These are phyloP conservation scores for Pangasius macronema DNA, from an alignment of 2,797 vertebrate species.

Conservation along the genomic window DNA sequence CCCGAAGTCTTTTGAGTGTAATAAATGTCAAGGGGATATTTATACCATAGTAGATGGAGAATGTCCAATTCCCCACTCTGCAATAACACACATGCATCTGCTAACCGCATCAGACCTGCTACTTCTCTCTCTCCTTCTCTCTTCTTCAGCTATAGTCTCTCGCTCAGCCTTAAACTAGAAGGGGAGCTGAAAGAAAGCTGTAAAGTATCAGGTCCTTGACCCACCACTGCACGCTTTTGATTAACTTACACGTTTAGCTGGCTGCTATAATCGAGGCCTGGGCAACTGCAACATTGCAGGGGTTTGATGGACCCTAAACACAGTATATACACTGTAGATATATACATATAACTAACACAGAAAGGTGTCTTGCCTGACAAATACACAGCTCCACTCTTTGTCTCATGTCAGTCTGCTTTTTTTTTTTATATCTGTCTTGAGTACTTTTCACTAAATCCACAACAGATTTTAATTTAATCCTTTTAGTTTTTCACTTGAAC, in stretches of 20 bases:
- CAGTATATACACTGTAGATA: slow-evolving; percentile 40
- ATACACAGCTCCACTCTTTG: background rate
- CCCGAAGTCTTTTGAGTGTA: slow-evolving; percentile 91
- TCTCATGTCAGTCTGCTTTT: background rate
- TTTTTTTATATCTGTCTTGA: background rate
- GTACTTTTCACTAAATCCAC: slow-evolving; percentile 13
- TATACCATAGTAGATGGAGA: slow-evolving; percentile 90
- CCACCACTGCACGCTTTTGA: slow-evolving; percentile 67
- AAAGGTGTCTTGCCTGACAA: background rate
- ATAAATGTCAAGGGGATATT: slow-evolving; percentile 96
- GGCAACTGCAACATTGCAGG: slow-evolving; percentile 53
- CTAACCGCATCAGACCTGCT: slow-evolving; percentile 84
- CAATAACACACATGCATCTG: slow-evolving; percentile 90
- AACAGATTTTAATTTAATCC: background rate
- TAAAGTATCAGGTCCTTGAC: slow-evolving; percentile 65
- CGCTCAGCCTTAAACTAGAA: slow-evolving; percentile 59
- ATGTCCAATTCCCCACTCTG: slow-evolving; percentile 87
- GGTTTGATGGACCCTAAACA: slow-evolving; percentile 34
- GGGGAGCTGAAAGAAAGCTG: slow-evolving; percentile 77
- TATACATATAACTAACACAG: slow-evolving; percentile 24
- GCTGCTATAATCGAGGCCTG: slow-evolving; percentile 61
- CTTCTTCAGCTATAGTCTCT: slow-evolving; percentile 11
- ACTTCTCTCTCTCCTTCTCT: slow-evolving; percentile 31
- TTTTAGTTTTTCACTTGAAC: background rate
- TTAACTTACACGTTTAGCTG: slow-evolving; percentile 71